Percentiles rank a stretch among this genome's conserved stretches.
Conservation (phyloP, 2,113 vertebrate genomes). For the Rhynchopsitta pachyrhyncha region DNA sequence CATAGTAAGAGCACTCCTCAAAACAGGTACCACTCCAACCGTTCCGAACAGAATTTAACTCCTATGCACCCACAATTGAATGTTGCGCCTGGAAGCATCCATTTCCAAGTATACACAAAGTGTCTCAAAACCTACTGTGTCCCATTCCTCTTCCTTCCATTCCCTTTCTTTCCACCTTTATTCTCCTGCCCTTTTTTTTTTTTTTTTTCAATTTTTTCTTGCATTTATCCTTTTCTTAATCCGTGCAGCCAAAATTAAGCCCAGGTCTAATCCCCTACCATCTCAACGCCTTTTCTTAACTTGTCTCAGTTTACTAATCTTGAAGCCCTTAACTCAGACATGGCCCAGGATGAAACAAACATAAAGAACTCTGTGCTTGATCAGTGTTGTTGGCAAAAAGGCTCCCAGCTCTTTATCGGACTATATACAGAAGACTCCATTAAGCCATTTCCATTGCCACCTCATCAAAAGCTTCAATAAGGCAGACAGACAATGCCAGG, state of each 20-base stretch:
- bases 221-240: background rate
- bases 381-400: background rate
- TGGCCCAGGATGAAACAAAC: background rate
- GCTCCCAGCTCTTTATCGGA: background rate
- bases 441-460: background rate
- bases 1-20: background rate
- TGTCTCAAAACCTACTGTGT: background rate
- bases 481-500: background rate
- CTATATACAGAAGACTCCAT: background rate
- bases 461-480: background rate
- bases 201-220: background rate
- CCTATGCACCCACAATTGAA: rapidly evolving
- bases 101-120: background rate
- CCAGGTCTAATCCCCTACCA: background rate
- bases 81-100: background rate
- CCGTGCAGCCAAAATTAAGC: background rate
- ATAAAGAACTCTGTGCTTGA: background rate
- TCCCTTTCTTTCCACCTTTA: background rate
- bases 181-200: background rate
- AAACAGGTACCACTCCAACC: background rate
- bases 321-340: background rate
- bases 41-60: background rate
- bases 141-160: background rate
- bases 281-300: background rate
- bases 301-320: background rate